Conservation (phyloP, 2,113 vertebrate genomes). For the Cariama cristata region DNA sequence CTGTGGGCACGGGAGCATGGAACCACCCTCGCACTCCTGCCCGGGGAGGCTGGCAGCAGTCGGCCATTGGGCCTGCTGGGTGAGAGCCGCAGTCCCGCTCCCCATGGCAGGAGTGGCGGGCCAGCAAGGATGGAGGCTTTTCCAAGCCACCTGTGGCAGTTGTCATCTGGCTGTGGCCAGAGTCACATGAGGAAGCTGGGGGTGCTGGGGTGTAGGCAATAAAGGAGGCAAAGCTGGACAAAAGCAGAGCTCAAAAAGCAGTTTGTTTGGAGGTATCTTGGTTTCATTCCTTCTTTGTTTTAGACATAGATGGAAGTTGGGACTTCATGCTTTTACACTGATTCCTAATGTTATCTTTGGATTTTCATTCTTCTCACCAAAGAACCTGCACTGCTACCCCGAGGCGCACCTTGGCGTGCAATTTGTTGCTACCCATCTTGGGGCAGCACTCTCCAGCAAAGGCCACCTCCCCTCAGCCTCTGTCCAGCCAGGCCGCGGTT, state of each 20-base stretch:
- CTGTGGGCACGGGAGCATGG: rapidly evolving
- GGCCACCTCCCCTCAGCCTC: neutral
- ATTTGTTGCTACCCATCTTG: neutral
- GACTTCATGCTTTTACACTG: neutral
- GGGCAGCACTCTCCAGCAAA: neutral
- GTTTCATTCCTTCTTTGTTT: neutral
- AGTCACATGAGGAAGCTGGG: neutral
- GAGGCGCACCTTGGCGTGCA: neutral
- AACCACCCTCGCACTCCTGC: rapidly evolving
- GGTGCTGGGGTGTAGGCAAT: neutral
- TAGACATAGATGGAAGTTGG: rapidly evolving
- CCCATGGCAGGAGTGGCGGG: neutral
- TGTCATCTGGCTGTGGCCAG: neutral
- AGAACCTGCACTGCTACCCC: neutral
- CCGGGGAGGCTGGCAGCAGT: neutral
- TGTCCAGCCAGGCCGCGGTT: neutral
- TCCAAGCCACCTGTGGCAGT: neutral
- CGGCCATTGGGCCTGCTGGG: rapidly evolving
- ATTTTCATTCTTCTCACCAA: neutral
- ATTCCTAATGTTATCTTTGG: neutral
- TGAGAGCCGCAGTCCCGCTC: rapidly evolving
- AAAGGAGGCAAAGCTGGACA: neutral
- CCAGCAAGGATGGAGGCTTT: neutral
- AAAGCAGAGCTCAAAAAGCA: neutral
- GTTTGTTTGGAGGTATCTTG: neutral